phyloP scores from a whole-genome alignment of 2,113 vertebrate species.

The Gallinago jamesoni region DNA sequence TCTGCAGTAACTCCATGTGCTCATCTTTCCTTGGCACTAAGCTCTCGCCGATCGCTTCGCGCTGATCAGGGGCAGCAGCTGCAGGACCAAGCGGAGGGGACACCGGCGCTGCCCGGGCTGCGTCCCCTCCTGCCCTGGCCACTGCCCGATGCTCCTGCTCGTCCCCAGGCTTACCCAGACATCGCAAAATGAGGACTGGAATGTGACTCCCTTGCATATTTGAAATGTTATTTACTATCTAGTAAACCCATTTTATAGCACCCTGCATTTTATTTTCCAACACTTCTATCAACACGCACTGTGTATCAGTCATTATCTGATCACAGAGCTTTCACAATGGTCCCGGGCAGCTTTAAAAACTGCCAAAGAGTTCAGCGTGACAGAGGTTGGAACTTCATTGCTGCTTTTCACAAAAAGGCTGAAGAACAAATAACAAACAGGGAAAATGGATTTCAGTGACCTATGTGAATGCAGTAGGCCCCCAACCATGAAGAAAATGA shows the following conservation, averaged over 20 bases:
- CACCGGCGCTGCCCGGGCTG: background rate
- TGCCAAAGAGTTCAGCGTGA: constrained; percentile 52
- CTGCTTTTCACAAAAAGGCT: constrained; percentile 3
- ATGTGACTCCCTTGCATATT: constrained; percentile 48
- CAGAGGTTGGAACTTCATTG: constrained; percentile 30
- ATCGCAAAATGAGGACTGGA: background rate
- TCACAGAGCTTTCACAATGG: constrained; percentile 26
- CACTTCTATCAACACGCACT: background rate
- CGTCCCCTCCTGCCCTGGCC: fast-evolving
- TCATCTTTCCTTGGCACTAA: background rate
- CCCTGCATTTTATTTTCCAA: constrained; percentile 51
- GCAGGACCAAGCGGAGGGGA: background rate
- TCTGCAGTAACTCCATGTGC: background rate
- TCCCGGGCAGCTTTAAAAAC: constrained; percentile 44
- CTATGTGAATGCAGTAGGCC: background rate
- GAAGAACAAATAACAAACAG: background rate
- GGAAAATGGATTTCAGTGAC: background rate
- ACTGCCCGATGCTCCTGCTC: background rate
- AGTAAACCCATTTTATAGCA: constrained; percentile 50
- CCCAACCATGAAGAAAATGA: background rate
- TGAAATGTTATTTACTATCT: constrained; percentile 60
- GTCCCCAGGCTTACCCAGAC: background rate
- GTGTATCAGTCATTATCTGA: constrained; percentile 63
- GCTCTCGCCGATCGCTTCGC: background rate
- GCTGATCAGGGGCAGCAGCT: background rate